Conservation (phyloP, 2,797 vertebrate species). For the Pseudotriccus pelzelni region DNA sequence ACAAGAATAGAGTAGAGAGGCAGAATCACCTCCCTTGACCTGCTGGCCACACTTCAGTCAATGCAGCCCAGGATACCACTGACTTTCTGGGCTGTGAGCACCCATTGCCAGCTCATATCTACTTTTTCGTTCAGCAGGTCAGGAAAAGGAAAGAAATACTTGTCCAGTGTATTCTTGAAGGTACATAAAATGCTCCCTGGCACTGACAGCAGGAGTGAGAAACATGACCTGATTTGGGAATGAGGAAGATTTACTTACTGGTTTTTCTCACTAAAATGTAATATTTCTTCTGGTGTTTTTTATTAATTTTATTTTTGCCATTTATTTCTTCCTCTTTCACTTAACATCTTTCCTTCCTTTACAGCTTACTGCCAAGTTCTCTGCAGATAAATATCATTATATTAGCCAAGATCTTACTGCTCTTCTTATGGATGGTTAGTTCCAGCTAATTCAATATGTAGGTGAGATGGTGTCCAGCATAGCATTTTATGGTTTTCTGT, state of each 20-base stretch:
- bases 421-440: background rate
- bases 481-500: background rate
- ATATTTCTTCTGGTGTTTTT: background rate
- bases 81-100: background rate
- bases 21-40: background rate
- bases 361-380: background rate
- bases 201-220: background rate
- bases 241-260: background rate
- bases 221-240: background rate
- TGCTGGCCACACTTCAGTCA: background rate
- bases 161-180: background rate
- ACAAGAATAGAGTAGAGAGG: background rate
- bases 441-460: background rate
- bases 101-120: background rate
- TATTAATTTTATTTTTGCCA: background rate
- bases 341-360: background rate
- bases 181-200: background rate
- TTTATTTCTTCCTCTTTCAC: background rate
- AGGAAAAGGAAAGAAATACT: background rate
- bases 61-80: background rate
- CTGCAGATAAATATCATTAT: background rate
- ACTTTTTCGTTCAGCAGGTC: background rate
- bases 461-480: background rate
- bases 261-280: background rate
- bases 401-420: background rate